A percentile compares a stretch with the other conserved stretches of the same genome.
Evolutionary conservation across 1,140 invertebrate genomes (phyloP).

Genomic region (Amyelois transitella): DNA sequence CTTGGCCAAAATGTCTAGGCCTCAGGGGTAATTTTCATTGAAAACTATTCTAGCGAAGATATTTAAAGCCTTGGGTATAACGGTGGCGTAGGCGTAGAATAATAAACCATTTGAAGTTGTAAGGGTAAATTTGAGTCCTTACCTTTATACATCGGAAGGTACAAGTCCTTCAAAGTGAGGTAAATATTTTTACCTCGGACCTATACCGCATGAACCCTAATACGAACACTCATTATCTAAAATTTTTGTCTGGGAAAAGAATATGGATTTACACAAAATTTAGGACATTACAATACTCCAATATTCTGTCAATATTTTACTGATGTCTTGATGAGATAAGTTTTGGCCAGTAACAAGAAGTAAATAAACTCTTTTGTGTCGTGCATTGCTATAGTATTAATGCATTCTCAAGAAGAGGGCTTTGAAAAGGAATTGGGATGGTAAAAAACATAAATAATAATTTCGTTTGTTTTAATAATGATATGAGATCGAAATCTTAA

Average conservation of each 20-base stretch:
- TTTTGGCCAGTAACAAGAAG: background rate
- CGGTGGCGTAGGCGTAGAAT: no score
- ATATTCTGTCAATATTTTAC: slow-evolving; percentile 9
- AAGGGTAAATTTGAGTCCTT: background rate
- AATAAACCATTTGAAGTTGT: no score
- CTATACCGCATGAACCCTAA: background rate
- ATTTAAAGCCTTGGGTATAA: no score
- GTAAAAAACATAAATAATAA: no score
- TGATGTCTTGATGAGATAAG: background rate
- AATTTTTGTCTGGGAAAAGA: background rate
- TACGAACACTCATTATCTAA: background rate
- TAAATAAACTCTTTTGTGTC: background rate
- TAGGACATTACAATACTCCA: slow-evolving; percentile 19
- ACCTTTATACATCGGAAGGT: background rate
- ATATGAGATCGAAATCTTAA: no score
- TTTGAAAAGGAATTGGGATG: no score
- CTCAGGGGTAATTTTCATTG: no score
- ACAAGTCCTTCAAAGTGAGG: background rate
- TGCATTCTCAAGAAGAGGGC: no score
- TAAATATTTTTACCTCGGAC: background rate
- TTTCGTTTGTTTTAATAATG: no score
- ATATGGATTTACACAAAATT: slow-evolving; percentile 19
- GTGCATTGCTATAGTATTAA: no score
- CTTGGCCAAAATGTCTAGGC: no score
- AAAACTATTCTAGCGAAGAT: no score